Conservation (phyloP, 2,888 invertebrate genomes). For the Cantharis nigra region DNA sequence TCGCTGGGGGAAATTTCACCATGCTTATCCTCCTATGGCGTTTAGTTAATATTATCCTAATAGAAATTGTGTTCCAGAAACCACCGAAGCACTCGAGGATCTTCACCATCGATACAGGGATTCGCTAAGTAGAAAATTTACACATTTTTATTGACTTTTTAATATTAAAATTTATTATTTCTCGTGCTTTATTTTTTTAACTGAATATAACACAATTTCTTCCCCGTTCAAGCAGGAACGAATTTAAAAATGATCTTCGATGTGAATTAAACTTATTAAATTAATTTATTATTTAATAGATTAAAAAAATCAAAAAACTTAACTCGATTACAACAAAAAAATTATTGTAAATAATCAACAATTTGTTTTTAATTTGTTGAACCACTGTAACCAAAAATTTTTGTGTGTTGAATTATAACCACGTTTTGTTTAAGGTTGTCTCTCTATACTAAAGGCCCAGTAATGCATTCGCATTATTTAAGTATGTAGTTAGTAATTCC, state of each 20-base stretch:
- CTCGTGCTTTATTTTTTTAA: background rate
- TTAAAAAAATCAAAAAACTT: background rate
- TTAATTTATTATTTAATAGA: background rate
- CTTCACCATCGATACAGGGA: slow-evolving; percentile 32
- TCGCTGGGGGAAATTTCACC: too few species aligned
- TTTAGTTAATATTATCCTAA: too few species aligned
- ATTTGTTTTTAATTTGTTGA: background rate
- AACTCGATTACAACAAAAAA: background rate
- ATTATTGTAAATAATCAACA: background rate
- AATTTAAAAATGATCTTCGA: slow-evolving; percentile 1
- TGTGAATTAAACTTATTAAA: background rate
- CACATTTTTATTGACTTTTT: background rate
- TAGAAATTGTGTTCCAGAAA: background rate
- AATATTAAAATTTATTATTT: background rate
- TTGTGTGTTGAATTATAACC: background rate
- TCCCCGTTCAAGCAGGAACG: background rate
- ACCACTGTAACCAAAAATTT: background rate
- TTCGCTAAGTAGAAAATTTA: slow-evolving; percentile 30
- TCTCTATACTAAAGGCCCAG: background rate
- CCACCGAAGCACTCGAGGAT: slow-evolving; percentile 1
- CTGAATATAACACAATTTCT: background rate
- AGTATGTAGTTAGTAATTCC: background rate
- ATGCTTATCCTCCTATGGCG: too few species aligned
- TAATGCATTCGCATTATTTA: background rate
- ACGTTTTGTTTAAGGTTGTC: background rate